phyloP scores from a whole-genome alignment of 2,113 vertebrate genomes.

The Ornithorhynchus anatinus region DNA sequence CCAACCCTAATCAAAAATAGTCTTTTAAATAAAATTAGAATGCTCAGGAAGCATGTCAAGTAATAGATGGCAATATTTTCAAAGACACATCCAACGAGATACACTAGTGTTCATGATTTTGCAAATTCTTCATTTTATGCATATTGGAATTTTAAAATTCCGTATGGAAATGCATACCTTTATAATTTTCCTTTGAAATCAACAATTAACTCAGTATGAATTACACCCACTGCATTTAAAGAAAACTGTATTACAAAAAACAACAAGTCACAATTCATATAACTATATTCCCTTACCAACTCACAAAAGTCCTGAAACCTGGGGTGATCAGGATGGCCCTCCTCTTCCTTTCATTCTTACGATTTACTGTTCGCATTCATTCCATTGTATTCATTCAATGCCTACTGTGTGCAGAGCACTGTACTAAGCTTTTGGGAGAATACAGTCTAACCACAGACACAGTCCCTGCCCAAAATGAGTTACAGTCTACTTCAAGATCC shows the following conservation, averaged over 20 bases:
- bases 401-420: no score
- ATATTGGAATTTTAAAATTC: background rate
- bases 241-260: no score
- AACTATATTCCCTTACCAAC: accelerated
- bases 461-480: no score
- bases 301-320: accelerated
- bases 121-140: accelerated
- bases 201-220: background rate
- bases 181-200: background rate
- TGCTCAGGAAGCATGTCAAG: background rate
- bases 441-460: no score
- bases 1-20: no score
- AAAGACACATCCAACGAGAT: accelerated
- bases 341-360: no score
- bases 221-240: no score
- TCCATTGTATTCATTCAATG: no score
- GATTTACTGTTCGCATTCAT: no score
- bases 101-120: background rate
- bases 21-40: background rate
- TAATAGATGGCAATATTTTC: accelerated
- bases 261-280: background rate
- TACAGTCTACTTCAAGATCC: no score
- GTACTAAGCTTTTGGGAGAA: no score
- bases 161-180: accelerated
- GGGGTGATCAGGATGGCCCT: no score